Evolutionary conservation across 1,140 invertebrate species (phyloP), one percentile per base, ranked within the genome.

Genomic region (Aporrectodea caliginosa): DNA sequence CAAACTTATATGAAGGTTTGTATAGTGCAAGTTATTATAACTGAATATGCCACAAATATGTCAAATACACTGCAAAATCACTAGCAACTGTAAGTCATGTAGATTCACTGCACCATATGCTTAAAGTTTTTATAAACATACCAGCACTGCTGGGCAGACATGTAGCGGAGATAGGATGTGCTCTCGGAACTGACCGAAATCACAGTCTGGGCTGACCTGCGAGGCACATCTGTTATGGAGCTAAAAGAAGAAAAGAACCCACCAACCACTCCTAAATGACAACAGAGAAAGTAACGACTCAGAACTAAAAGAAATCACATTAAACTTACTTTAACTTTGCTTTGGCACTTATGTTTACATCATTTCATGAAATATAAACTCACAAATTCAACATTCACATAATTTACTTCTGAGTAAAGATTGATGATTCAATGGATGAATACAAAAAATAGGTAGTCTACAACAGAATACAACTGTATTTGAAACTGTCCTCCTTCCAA

Each of bases 91-190:
- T n/a, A n/a, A n/a, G n/a, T n/a, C n/a, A n/a, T n/a, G n/a, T n/a
- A n/a, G n/a, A n/a, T n/a, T n/a, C n/a, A n/a, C n/a, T n/a, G n/a
- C n/a, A n/a, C n/a, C n/a, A n/a, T n/a, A n/a, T n/a, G n/a, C n/a
- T n/a, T n/a, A n/a, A n/a, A n/a, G n/a, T 58, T 58, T 22, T 22
- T 58, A 58, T 6, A 22, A 58, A 80, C 89, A 83, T 80, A 89
- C 90, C 80, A 98, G 88, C 0, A 98, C 95, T 22, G 95, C 92
- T 1, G 96, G 96, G 85, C 95, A 94, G 81, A 98, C 96, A 81
- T 94, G 92, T n/a, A 93, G 95, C 12, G 96, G 95, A 35, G 96
- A 95, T 80, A 98, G 90, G 85, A 97, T 95, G 88, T 97, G 95
- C 68, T 88, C 91, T 33, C 94, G 91, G 86, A 94, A 92, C 80